Percentiles rank a stretch among this genome's conserved stretches.
These are phyloP conservation scores for Mastigias papua DNA, from an alignment of 30 jellyfish, hydroid and myxozoan genomes.

Conservation along the genomic window DNA sequence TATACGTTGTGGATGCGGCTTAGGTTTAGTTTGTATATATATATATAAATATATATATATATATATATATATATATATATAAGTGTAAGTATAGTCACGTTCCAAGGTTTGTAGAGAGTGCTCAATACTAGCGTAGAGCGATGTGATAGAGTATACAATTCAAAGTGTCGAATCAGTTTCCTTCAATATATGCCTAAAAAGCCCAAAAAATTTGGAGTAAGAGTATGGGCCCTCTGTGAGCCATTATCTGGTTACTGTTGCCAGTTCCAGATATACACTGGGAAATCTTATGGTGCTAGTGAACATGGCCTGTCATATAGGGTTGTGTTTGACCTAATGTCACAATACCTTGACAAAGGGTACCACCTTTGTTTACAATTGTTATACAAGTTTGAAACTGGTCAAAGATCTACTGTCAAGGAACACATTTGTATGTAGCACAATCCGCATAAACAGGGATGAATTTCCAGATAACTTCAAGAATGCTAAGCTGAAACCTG, in stretches of 20 bases:
- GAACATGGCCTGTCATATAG: constrained; percentile 59
- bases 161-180: constrained; percentile 7
- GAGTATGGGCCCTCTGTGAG: constrained; percentile 39
- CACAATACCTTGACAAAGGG: constrained; percentile 48
- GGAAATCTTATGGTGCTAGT: constrained; percentile 18
- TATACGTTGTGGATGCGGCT: no score
- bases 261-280: constrained; percentile 54
- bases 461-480: constrained; percentile 29
- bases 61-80: no score
- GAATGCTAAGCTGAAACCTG: constrained; percentile 8
- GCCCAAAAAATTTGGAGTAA: constrained; percentile 25
- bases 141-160: no score
- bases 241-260: constrained; percentile 41
- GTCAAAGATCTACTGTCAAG: constrained; percentile 35
- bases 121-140: no score
- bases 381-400: constrained; percentile 21
- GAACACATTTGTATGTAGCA: constrained; percentile 53
- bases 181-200: no score
- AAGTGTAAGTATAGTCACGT: no score
- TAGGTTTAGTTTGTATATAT: no score
- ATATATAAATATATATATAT: no score
- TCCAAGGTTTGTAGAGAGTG: no score
- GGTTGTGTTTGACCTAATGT: constrained; percentile 58
- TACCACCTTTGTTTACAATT: constrained; percentile 44
- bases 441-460: constrained; percentile 32